Conservation (phyloP, 2,113 vertebrate genomes). For the Megaleporinus macrocephalus region DNA sequence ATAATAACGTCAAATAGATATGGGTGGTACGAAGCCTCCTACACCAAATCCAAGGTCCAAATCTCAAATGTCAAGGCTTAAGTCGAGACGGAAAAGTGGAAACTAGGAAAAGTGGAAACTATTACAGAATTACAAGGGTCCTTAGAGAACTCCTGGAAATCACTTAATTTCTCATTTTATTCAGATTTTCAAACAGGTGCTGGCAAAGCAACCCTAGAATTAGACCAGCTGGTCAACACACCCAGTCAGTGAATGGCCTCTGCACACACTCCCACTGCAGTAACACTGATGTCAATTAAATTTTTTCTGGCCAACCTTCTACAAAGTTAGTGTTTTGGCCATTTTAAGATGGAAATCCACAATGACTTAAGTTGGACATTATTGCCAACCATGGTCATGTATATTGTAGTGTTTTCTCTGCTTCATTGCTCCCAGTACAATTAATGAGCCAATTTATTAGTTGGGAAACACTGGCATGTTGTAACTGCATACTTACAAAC, state of each 20-base stretch:
- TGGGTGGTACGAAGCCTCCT: neutral
- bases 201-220: slow-evolving; percentile 41
- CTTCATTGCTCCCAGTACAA: too few species aligned
- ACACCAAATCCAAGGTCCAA: neutral
- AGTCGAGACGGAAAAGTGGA: too few species aligned
- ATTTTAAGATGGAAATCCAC: slow-evolving; percentile 39
- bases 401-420: too few species aligned
- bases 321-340: neutral
- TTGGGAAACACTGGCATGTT: neutral
- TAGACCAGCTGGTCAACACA: slow-evolving; percentile 46
- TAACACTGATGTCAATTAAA: slow-evolving; percentile 46
- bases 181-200: slow-evolving; percentile 28
- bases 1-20: neutral
- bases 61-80: neutral
- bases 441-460: too few species aligned
- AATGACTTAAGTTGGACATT: slow-evolving; percentile 22
- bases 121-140: neutral
- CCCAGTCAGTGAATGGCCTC: slow-evolving; percentile 39
- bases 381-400: too few species aligned
- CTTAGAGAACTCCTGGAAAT: slow-evolving; percentile 7
- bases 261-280: slow-evolving; percentile 23
- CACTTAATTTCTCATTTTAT: slow-evolving; percentile 41
- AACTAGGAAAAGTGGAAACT: neutral
- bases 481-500: slow-evolving; percentile 82
- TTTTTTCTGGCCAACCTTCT: too few species aligned